Evolutionary conservation across 2,888 invertebrate species (phyloP), one percentile per base, ranked within the genome.

Genomic region (Parapristionchus giblindavisi): DNA sequence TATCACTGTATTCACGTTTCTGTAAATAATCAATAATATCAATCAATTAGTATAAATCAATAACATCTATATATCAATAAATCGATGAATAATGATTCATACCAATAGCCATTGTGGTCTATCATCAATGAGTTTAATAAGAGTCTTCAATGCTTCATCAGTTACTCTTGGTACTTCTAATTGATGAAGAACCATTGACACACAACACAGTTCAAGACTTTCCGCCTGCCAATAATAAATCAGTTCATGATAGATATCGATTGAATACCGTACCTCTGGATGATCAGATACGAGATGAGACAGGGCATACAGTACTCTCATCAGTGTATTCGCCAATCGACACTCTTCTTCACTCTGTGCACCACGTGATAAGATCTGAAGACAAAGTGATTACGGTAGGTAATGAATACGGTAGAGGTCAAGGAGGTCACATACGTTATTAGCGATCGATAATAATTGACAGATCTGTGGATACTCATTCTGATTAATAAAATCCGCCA

Each of bases 281-380:
- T 81, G 81, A 6, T 58, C 76, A 66, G 81, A 80, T 32, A 83
- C 73, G 11, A 83, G 76, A 80, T 83, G 81, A 1, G 81, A 77
- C 1, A 83, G 74, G 0, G 77, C 38, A 66, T 76, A 77, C 17
- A 83, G 72, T 3, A 83, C 68, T 27, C 76, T 65, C 80, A 83
- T 80, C 27, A 80, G 56, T 3, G 80, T 79, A 36, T 54, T 74
- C 48, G 77, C 79, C n/a, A 79, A 75, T 34, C 82, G 76, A 43
- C 75, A 65, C 21, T 63, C 56, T 29, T 82, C 82, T 36, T 34
- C 58, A 32, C 29, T 48, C 27, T 54, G 40, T 11, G 56, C 56
- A 24, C 40, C 56, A 11, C 27, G 8, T 21, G 32, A 24, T 17
- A 71, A 48, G 24, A 71, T 54, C 71, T 71, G 1, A 70, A 51